Evolutionary conservation across 2,888 invertebrate genomes (phyloP).

Genomic region (Clivina fossor): DNA sequence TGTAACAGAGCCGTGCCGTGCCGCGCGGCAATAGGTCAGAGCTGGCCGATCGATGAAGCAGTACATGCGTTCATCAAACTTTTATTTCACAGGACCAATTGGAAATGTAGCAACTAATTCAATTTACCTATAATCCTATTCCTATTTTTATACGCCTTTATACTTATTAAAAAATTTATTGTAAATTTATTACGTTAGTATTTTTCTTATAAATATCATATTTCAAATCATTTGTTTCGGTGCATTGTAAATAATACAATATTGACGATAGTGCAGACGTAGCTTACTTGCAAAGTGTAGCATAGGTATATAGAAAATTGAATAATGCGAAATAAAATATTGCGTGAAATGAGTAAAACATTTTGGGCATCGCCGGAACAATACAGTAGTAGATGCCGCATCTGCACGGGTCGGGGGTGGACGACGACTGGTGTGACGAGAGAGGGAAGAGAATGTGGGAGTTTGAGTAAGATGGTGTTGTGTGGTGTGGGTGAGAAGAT

Average conservation of each 20-base stretch:
- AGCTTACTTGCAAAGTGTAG: no score
- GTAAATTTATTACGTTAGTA: neutral
- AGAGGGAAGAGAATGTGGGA: neutral
- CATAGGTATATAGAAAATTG: no score
- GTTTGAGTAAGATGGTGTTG: neutral
- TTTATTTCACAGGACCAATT: slow-evolving; percentile 23
- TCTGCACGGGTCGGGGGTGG: slow-evolving; percentile 19
- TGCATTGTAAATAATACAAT: no score
- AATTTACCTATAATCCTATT: neutral
- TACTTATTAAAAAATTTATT: neutral
- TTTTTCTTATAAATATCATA: no score
- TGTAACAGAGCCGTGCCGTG: slow-evolving; percentile 27
- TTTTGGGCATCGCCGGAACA: slow-evolving; percentile 20
- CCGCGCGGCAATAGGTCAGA: slow-evolving; percentile 32
- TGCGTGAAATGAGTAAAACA: slow-evolving; percentile 7
- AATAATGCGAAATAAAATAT: neutral
- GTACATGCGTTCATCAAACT: slow-evolving; percentile 31
- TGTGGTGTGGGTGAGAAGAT: neutral
- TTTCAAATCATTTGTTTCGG: no score
- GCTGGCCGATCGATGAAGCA: slow-evolving; percentile 31
- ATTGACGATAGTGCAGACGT: no score
- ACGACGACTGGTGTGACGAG: neutral
- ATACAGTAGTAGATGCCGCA: slow-evolving; percentile 28
- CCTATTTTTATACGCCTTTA: neutral
- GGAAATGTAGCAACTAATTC: slow-evolving; percentile 3